These are phyloP conservation scores for Tetragonisca angustula DNA, from an alignment of 2,888 invertebrate species.

Conservation along the genomic window DNA sequence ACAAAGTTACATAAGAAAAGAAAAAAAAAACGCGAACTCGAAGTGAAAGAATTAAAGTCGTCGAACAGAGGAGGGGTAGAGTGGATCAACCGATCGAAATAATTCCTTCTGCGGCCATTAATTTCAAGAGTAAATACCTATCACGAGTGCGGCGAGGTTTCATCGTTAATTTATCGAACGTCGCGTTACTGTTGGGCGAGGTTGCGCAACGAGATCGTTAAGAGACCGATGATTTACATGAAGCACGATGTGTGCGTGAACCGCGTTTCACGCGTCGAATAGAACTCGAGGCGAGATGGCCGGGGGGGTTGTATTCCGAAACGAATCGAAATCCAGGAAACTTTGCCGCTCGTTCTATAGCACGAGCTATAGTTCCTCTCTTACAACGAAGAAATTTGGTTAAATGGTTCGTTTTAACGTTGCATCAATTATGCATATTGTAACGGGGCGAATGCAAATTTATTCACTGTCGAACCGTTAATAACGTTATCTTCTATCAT, in stretches of 20 bases:
- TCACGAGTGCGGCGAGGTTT: slow-evolving; percentile 27
- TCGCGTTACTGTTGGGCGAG: slow-evolving; percentile 25
- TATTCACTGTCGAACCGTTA: background rate
- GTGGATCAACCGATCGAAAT: background rate
- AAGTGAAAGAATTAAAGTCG: background rate
- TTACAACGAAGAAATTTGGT: background rate
- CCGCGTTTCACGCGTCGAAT: slow-evolving; percentile 19
- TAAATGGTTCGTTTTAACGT: background rate
- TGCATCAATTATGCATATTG: background rate
- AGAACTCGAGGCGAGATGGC: background rate
- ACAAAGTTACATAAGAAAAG: too few species aligned
- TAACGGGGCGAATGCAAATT: background rate
- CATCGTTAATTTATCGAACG: slow-evolving; percentile 42
- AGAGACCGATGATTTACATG: slow-evolving; percentile 45
- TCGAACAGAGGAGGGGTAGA: background rate
- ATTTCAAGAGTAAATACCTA: slow-evolving; percentile 37
- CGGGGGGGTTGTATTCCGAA: background rate
- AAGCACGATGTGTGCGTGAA: slow-evolving; percentile 2
- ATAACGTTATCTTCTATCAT: background rate
- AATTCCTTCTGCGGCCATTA: slow-evolving; percentile 38
- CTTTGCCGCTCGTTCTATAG: background rate
- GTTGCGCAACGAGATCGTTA: slow-evolving; percentile 47
- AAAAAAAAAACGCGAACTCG: too few species aligned
- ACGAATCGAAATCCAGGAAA: background rate
- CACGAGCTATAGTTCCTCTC: background rate